Percentiles rank a stretch among this genome's conserved stretches.
These are phyloP conservation scores for Mallotus villosus DNA, from an alignment of 2,797 vertebrate species.

Conservation along the genomic window DNA sequence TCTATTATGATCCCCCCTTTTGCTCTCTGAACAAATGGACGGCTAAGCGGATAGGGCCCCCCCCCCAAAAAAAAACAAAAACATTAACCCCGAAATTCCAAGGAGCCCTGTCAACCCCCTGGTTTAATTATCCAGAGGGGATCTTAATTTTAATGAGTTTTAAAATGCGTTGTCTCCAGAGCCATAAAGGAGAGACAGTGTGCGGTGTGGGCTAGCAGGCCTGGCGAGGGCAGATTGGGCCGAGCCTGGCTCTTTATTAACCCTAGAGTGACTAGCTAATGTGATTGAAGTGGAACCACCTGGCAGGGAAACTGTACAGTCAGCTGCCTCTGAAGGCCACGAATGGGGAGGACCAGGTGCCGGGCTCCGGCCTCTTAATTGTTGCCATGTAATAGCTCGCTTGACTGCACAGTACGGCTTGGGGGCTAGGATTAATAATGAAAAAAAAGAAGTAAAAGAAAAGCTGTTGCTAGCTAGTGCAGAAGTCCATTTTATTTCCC, in stretches of 20 bases:
- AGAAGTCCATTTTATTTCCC: constrained; percentile 68
- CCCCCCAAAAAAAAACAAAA: constrained; percentile 28
- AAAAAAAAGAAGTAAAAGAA: constrained; percentile 1
- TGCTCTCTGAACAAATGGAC: constrained; percentile 67
- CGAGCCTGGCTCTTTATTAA: constrained; percentile 77
- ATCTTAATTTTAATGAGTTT: constrained; percentile 80
- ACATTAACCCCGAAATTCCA: constrained; percentile 59
- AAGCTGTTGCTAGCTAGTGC: constrained; percentile 67
- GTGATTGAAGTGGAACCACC: constrained; percentile 87
- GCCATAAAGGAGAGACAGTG: constrained; percentile 71
- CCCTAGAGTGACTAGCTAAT: constrained; percentile 84
- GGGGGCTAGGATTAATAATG: constrained; percentile 67
- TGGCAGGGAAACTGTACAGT: constrained; percentile 77
- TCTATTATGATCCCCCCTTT: constrained; percentile 64
- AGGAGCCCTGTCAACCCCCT: constrained; percentile 48
- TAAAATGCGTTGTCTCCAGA: constrained; percentile 75
- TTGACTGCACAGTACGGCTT: constrained; percentile 76
- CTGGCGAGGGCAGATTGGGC: constrained; percentile 51
- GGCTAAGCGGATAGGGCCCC: constrained; percentile 51
- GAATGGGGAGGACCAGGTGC: constrained; percentile 82
- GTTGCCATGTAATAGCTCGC: constrained; percentile 80
- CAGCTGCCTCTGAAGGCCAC: constrained; percentile 80
- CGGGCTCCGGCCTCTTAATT: constrained; percentile 75
- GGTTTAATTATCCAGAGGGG: constrained; percentile 60
- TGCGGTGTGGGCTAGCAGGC: constrained; percentile 53